Base-by-base conservation (phyloP, 2,888 invertebrate genomes). In the Sphaeridia pumilis region DNA sequence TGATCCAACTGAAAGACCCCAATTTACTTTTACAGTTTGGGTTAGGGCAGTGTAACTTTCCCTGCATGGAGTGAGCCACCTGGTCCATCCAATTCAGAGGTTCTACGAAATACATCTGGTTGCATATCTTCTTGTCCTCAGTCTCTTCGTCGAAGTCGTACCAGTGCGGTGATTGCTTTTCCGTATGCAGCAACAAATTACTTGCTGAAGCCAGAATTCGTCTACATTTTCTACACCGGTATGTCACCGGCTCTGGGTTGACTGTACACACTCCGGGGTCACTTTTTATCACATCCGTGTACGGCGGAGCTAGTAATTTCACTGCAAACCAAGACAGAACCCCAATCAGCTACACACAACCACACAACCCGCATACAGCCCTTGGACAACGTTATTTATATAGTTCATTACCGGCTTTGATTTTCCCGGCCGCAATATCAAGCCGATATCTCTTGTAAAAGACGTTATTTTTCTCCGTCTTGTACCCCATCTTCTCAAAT, bases 1-100 rank as follows among this genome's bases (percentile, higher is more conserved):
- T 84, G 55, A 86, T 78, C 93, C 92, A 92, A 70, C 85, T 88
- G 70, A 86, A 92, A 54, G 85, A 87, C 26, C 92, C 93, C 56
- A 92, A 75, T 73, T 92, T 90, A 56, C 79, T 79, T 55, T 74
- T 74, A 68, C 92, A 92, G 70, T 87, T 85, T 44, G 54, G 53
- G 50, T 63, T 65, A 67, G 90, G 87, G 70, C 92, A 85, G 70
- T 82, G 77, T 58, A 93, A 76, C 71, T 90, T 89, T 35, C 90
- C 90, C 67, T 84, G 81, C 14, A 82, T 75, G 52, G 74, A 27
- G 27, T 79, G 78, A 36, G 78, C 73, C 43, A 84, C 80, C 66
- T 80, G 77, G 46, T 76, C 75, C 89, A 92, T 92, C 92, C 93
- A 93, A 12, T 80, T 75, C 67, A 92, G 76, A 1, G 93, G 93